A percentile compares a stretch with the other conserved stretches of the same genome.
Conservation (phyloP, 2,888 invertebrate genomes). For the Gryllus longicercus region DNA sequence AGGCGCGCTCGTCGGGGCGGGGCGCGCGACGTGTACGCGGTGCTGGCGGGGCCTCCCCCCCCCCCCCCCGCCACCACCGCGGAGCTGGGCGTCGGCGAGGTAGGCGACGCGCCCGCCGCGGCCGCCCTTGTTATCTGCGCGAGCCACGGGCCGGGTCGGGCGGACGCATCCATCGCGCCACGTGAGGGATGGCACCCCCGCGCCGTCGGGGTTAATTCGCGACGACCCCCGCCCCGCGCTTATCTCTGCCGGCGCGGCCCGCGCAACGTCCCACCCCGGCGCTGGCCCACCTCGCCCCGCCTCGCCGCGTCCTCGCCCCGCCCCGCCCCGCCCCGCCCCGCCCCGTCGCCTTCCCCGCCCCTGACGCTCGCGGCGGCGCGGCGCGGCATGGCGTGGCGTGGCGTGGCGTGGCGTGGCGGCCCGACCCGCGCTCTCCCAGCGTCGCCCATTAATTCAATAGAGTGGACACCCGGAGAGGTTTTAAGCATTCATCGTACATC, state of each 20-base stretch:
- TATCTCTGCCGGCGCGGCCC: neutral
- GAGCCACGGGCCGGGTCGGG: conserved; percentile 17
- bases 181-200: neutral
- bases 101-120: neutral
- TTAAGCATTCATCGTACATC: conserved; percentile 17
- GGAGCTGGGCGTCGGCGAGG: neutral
- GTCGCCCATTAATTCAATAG: conserved; percentile 8
- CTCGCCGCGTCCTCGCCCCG: neutral
- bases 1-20: neutral
- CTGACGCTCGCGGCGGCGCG: neutral
- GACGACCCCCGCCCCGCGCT: neutral
- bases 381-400: neutral
- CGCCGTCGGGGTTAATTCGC: neutral
- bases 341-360: neutral
- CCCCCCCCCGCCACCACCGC: no score
- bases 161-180: conserved; percentile 6
- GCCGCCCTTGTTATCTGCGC: neutral
- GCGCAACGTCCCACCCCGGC: neutral
- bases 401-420: no score
- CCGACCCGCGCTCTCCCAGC: neutral
- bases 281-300: neutral
- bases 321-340: neutral
- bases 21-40: neutral
- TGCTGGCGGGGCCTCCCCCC: no score
- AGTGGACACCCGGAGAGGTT: conserved; percentile 17